These are phyloP conservation scores for Penaeus japonicus DNA, from an alignment of 1,140 invertebrate species.

Conservation along the genomic window DNA sequence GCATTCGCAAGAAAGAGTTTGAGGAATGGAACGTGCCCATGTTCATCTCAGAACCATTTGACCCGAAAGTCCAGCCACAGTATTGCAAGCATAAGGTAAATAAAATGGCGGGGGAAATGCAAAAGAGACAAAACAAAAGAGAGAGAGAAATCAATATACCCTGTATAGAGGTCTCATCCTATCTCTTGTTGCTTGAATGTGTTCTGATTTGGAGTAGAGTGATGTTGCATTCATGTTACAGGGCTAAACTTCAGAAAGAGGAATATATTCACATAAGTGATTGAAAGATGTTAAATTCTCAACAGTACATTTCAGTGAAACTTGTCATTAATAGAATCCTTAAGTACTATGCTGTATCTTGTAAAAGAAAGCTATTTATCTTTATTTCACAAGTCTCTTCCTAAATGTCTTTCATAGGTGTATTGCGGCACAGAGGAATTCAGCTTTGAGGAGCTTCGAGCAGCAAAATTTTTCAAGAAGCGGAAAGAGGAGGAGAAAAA, in stretches of 20 bases:
- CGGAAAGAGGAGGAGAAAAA: slow-evolving; percentile 24
- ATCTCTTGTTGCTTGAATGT: too few species aligned
- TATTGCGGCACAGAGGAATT: slow-evolving; percentile 68
- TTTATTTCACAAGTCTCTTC: background rate
- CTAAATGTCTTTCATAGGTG: slow-evolving; percentile 57
- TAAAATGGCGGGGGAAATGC: slow-evolving; percentile 17
- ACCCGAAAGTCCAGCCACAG: slow-evolving; percentile 64
- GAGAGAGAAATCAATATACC: background rate
- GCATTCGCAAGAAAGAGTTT: slow-evolving; percentile 10
- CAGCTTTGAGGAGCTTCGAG: slow-evolving; percentile 69
- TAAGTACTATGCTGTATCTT: background rate
- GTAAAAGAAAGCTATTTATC: background rate
- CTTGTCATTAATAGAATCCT: background rate
- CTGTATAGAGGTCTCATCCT: background rate
- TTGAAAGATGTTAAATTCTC: background rate
- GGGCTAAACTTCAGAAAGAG: too few species aligned
- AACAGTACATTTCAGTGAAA: background rate
- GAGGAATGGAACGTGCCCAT: slow-evolving; percentile 33
- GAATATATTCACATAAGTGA: background rate
- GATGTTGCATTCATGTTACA: too few species aligned
- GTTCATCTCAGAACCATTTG: slow-evolving; percentile 61
- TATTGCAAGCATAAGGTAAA: slow-evolving; percentile 67
- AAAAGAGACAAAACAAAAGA: background rate
- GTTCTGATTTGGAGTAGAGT: too few species aligned
- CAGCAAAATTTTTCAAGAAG: slow-evolving; percentile 59